phyloP scores from a whole-genome alignment of 2,113 vertebrate species.

The Protobothrops flavoviridis region DNA sequence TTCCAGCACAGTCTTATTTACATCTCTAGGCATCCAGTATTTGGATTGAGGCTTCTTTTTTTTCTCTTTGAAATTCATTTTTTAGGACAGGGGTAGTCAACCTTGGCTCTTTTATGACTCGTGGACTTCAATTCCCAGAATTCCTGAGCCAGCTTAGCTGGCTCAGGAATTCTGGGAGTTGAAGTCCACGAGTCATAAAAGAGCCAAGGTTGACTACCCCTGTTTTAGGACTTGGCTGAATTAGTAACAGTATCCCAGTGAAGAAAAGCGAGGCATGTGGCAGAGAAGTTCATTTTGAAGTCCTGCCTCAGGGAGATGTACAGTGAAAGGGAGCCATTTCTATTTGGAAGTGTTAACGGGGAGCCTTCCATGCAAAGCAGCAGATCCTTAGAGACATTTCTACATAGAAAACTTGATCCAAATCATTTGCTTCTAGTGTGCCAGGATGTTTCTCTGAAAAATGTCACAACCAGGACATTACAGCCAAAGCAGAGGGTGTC shows the following conservation, averaged over 20 bases:
- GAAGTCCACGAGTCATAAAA: too few relatives aligned
- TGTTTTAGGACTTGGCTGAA: not conserved
- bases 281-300: slow-evolving; percentile 31
- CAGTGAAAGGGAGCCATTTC: slow-evolving; percentile 51
- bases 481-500: not conserved
- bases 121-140: too few relatives aligned
- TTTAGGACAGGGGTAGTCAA: not conserved
- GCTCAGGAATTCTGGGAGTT: too few relatives aligned
- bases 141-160: too few relatives aligned
- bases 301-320: slow-evolving; percentile 40
- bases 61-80: not conserved
- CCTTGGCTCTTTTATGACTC: too few relatives aligned
- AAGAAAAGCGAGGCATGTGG: not conserved
- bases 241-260: slow-evolving; percentile 22
- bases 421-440: not conserved
- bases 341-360: slow-evolving; percentile 43
- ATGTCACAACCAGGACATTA: not conserved
- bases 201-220: too few relatives aligned
- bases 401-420: not conserved
- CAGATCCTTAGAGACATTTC: not conserved
- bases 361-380: not conserved
- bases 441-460: not conserved
- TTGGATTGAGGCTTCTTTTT: not conserved
- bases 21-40: not conserved
- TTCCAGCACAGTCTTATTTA: not conserved